Percentiles rank a stretch among this genome's conserved stretches.
phyloP scores from a whole-genome alignment of 23 tunicate genomes.

The Clavelina lepadiformis region DNA sequence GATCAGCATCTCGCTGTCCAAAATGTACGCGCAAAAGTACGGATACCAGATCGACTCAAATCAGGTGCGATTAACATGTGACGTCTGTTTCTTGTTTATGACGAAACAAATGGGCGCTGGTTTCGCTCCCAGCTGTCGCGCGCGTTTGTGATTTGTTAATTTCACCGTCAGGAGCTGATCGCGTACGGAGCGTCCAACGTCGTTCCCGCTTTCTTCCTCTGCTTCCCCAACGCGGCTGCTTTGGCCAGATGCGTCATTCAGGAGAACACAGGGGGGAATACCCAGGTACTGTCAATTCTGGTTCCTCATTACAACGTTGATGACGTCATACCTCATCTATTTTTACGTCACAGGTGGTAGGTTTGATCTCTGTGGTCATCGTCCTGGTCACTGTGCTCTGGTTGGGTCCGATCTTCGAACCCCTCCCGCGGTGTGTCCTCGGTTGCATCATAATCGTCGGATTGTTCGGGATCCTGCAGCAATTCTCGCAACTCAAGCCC shows the following conservation, averaged over 20 bases:
- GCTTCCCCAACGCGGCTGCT: constrained; percentile 91
- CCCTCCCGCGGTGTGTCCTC: constrained; percentile 78
- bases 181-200: constrained; percentile 88
- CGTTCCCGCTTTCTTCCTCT: constrained; percentile 72
- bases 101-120: too few species aligned
- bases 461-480: constrained; percentile 75
- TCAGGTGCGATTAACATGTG: constrained; percentile 65
- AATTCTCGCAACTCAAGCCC: constrained; percentile 38
- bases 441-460: constrained; percentile 90
- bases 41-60: constrained; percentile 74
- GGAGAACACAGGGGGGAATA: constrained; percentile 90
- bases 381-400: constrained; percentile 63
- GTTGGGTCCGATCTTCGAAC: constrained; percentile 84
- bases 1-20: constrained; percentile 82
- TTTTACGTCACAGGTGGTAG: too few species aligned
- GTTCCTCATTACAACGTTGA: too few species aligned
- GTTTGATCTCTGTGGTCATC: constrained; percentile 68
- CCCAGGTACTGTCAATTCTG: constrained; percentile 50
- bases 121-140: too few species aligned
- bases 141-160: background rate
- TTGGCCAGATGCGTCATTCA: constrained; percentile 91
- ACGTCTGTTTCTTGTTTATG: too few species aligned
- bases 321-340: too few species aligned
- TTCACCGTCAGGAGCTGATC: constrained; percentile 59
- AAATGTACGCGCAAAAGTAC: constrained; percentile 76